Percentiles rank a stretch among this genome's conserved stretches.
Evolutionary conservation across 1,140 invertebrate genomes (phyloP).

Genomic region (Holotrichia oblita): DNA sequence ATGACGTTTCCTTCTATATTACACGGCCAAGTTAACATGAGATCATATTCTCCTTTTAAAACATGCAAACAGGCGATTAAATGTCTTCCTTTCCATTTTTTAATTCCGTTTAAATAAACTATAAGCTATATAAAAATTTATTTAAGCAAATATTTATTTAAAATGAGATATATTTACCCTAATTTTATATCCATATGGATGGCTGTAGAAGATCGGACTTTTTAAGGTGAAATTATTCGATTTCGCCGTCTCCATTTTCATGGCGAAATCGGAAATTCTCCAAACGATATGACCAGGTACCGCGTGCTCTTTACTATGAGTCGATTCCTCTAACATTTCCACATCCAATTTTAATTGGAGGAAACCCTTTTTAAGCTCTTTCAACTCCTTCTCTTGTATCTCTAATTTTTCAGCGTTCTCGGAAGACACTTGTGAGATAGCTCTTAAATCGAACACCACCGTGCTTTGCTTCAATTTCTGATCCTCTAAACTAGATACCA

Average conservation of each 20-base stretch:
- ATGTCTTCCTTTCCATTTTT: slow-evolving; percentile 77
- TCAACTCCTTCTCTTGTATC: slow-evolving; percentile 51
- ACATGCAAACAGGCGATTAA: slow-evolving; percentile 72
- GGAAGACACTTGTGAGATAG: slow-evolving; percentile 53
- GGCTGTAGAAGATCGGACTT: slow-evolving; percentile 73
- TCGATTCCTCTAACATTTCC: slow-evolving; percentile 50
- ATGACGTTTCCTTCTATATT: slow-evolving; percentile 69
- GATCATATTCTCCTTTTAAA: slow-evolving; percentile 74
- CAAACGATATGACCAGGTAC: slow-evolving; percentile 66
- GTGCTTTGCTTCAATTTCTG: slow-evolving; percentile 49
- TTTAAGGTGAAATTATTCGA: slow-evolving; percentile 68
- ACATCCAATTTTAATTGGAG: slow-evolving; percentile 54
- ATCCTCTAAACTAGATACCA: slow-evolving; percentile 57
- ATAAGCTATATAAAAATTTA: slow-evolving; percentile 64
- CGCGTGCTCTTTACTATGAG: neutral
- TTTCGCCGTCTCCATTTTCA: slow-evolving; percentile 72
- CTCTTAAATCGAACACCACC: slow-evolving; percentile 53
- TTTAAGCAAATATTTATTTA: neutral
- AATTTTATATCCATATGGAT: slow-evolving; percentile 76
- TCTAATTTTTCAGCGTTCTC: slow-evolving; percentile 55
- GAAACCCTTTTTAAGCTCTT: slow-evolving; percentile 48
- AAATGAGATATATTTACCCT: slow-evolving; percentile 64
- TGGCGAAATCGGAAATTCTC: slow-evolving; percentile 71
- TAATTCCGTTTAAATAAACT: slow-evolving; percentile 74
- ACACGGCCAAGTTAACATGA: slow-evolving; percentile 75